These are phyloP conservation scores for Rhyacophila brunnea DNA, from an alignment of 1,140 invertebrate genomes.

Conservation along the genomic window DNA sequence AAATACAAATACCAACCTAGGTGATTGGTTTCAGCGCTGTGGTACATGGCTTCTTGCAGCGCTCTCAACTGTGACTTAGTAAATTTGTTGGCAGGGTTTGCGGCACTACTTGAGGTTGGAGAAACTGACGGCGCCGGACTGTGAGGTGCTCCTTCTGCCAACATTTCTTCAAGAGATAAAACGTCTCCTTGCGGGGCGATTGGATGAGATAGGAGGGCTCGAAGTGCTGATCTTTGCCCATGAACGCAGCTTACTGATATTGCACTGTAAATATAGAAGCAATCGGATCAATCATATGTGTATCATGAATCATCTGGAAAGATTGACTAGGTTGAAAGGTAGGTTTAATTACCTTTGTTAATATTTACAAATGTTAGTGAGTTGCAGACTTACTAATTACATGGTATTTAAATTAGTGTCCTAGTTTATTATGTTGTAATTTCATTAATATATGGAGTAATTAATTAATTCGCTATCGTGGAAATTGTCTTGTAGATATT, in stretches of 20 bases:
- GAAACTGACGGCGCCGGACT: constrained; percentile 46
- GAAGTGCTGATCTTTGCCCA: constrained; percentile 73
- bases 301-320: too few species aligned
- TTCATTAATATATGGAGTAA: too few species aligned
- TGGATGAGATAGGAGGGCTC: constrained; percentile 77
- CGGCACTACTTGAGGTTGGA: constrained; percentile 36
- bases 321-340: too few species aligned
- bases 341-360: too few species aligned
- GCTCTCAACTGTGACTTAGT: constrained; percentile 82
- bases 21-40: constrained; percentile 86
- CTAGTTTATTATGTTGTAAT: too few species aligned
- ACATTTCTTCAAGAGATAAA: constrained; percentile 84
- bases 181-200: constrained; percentile 71
- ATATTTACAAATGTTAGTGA: too few species aligned
- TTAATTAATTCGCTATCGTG: too few species aligned
- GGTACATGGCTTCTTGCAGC: constrained; percentile 90
- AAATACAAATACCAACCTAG: constrained; percentile 58
- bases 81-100: constrained; percentile 55
- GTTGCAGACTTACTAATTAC: too few species aligned
- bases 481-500: too few species aligned
- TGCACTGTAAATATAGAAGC: constrained; percentile 55
- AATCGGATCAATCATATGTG: too few species aligned
- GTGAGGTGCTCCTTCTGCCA: constrained; percentile 72
- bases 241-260: constrained; percentile 86
- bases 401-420: too few species aligned